Evolutionary conservation across 2,888 invertebrate genomes (phyloP).

Genomic region (Chrysopilus asiliformis): DNA sequence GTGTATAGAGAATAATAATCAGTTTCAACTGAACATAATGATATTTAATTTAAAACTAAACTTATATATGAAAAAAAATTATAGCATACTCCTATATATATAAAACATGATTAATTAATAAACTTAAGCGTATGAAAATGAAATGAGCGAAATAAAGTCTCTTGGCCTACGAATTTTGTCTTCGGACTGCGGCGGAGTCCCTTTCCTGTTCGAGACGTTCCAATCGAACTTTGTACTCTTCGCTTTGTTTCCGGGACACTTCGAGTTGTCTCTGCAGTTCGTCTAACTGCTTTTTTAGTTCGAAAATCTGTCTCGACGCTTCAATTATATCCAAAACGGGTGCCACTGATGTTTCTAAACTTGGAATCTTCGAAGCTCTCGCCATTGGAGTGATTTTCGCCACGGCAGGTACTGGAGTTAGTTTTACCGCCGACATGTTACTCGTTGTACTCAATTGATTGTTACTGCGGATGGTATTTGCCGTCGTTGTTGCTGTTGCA

Average conservation of each 20-base stretch:
- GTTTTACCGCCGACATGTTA: neutral
- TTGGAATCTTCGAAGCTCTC: too few species aligned
- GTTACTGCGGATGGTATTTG: neutral
- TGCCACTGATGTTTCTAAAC: too few species aligned
- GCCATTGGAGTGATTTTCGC: neutral
- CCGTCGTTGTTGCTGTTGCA: neutral
- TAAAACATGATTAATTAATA: too few species aligned
- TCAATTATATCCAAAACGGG: slow-evolving; percentile 28
- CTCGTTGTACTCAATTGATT: neutral
- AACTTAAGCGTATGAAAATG: too few species aligned
- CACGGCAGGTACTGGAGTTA: neutral
- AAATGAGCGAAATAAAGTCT: too few species aligned
- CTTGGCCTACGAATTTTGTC: too few species aligned
- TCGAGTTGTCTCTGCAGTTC: slow-evolving; percentile 29
- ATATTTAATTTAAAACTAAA: too few species aligned
- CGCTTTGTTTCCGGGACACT: slow-evolving; percentile 27
- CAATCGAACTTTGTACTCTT: slow-evolving; percentile 25
- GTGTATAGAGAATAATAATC: too few species aligned
- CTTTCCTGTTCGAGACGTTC: slow-evolving; percentile 23
- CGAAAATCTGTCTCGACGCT: slow-evolving; percentile 29
- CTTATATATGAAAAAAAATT: too few species aligned
- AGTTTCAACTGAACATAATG: too few species aligned
- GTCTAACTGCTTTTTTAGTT: slow-evolving; percentile 28
- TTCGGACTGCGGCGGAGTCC: too few species aligned
- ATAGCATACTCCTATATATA: too few species aligned